These are phyloP conservation scores for Danaus chrysippus DNA, from an alignment of 2,888 invertebrate species.

Conservation along the genomic window DNA sequence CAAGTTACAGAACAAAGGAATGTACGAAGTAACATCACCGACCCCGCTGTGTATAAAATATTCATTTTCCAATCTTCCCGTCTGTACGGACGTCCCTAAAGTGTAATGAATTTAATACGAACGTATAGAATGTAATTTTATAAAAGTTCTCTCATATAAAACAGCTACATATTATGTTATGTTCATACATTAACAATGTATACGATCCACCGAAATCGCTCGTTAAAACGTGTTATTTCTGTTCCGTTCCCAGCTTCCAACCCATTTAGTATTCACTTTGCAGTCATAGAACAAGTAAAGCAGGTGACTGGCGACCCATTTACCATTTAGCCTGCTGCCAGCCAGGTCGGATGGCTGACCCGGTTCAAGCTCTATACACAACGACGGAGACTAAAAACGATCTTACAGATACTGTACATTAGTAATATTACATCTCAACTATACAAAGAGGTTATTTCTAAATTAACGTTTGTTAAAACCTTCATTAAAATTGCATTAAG, in stretches of 20 bases:
- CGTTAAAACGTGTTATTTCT: neutral
- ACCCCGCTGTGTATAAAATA: constrained; percentile 12
- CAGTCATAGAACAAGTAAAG: constrained; percentile 13
- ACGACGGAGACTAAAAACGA: neutral
- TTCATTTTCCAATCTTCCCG: constrained; percentile 19
- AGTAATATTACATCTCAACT: too few relatives aligned
- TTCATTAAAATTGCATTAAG: too few relatives aligned
- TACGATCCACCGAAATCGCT: too few relatives aligned
- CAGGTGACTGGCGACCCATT: constrained; percentile 32
- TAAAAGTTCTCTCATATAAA: too few relatives aligned
- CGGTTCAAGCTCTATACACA: neutral
- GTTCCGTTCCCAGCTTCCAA: neutral
- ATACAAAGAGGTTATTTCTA: too few relatives aligned
- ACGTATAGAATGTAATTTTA: neutral
- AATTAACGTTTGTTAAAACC: too few relatives aligned
- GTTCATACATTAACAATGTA: too few relatives aligned
- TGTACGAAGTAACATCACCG: neutral
- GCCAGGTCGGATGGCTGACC: constrained; percentile 1
- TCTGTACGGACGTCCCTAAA: constrained; percentile 11
- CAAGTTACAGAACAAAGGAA: neutral
- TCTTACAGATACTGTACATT: too few relatives aligned
- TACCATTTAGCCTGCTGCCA: constrained; percentile 11
- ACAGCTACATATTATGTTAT: too few relatives aligned
- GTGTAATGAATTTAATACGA: neutral
- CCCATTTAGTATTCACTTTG: neutral